Conservation (phyloP, 2,113 vertebrate genomes). For the Amphilophus citrinellus region DNA sequence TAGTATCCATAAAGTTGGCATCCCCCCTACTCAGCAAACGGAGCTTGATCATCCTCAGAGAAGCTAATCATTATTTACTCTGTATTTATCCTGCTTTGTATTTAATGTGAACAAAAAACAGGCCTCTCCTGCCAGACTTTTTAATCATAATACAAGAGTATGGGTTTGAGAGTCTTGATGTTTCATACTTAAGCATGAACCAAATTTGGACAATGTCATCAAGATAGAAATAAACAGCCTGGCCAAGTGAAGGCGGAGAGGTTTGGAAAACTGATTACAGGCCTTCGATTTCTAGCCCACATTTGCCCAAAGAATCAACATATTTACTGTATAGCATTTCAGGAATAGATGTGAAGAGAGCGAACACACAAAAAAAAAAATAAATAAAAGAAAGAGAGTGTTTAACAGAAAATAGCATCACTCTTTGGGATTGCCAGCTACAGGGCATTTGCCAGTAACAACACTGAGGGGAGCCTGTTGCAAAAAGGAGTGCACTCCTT, state of each 20-base stretch:
- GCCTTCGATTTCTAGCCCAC: conserved; percentile 68
- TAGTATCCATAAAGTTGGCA: conserved; percentile 36
- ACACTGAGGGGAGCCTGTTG: conserved; percentile 69
- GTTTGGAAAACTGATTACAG: conserved; percentile 79
- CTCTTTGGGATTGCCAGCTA: conserved; percentile 66
- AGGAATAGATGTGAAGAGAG: conserved; percentile 62
- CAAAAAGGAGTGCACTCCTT: conserved; percentile 62
- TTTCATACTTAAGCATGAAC: conserved; percentile 54
- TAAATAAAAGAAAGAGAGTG: conserved; percentile 12
- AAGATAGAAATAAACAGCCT: conserved; percentile 70
- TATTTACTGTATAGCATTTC: conserved; percentile 73
- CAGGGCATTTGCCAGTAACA: conserved; percentile 70
- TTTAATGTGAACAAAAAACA: conserved; percentile 21
- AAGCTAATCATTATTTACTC: conserved; percentile 15
- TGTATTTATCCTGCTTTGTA: conserved; percentile 11
- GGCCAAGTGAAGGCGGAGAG: conserved; percentile 57
- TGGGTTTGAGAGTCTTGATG: conserved; percentile 28
- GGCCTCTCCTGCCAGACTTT: conserved; percentile 11
- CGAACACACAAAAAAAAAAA: conserved; percentile 15
- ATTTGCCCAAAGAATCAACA: conserved; percentile 74
- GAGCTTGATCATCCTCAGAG: conserved; percentile 24
- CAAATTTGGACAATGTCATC: conserved; percentile 68
- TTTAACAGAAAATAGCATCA: conserved; percentile 74
- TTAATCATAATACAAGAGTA: conserved; percentile 30
- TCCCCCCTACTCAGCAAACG: conserved; percentile 3